Percentiles rank a stretch among this genome's conserved stretches.
These are phyloP conservation scores for Cranoglanis bouderius DNA, from an alignment of 2,113 vertebrate genomes.

Conservation along the genomic window DNA sequence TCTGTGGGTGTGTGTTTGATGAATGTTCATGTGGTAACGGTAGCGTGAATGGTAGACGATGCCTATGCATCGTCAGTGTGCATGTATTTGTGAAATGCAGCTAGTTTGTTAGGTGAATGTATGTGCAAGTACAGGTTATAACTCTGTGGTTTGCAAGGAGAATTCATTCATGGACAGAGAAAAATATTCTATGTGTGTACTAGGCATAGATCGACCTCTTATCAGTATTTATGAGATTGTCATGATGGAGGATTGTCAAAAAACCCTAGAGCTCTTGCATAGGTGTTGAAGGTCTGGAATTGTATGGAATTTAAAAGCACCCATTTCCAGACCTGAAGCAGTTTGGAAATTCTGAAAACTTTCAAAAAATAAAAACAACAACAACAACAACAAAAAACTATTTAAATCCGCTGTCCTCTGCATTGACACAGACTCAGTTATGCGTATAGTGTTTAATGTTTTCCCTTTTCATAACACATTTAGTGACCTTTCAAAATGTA, in stretches of 20 bases:
- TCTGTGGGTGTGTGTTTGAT: conserved; percentile 19
- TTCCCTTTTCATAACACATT: not conserved
- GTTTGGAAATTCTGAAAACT: not conserved
- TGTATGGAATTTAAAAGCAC: not conserved
- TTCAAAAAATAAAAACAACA: not conserved
- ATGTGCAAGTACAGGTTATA: not conserved
- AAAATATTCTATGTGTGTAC: not conserved
- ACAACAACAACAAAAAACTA: not conserved
- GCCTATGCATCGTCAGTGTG: not conserved
- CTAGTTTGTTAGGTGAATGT: not conserved
- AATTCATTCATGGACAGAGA: not conserved
- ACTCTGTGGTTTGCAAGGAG: not conserved
- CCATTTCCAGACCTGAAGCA: not conserved
- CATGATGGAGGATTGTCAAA: not conserved
- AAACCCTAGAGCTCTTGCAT: not conserved
- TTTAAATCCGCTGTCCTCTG: not conserved
- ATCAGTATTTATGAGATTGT: not conserved
- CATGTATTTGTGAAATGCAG: not conserved
- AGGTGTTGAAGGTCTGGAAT: not conserved
- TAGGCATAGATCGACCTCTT: not conserved
- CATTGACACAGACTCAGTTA: not conserved
- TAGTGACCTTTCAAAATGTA: not conserved
- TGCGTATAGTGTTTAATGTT: not conserved
- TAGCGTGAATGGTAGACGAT: too few relatives aligned
- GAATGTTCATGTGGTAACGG: conserved; percentile 9